Percentiles rank a stretch among this genome's conserved stretches.
These are phyloP conservation scores for Rhorus exstirpatorius DNA, from an alignment of 2,888 invertebrate genomes.

Conservation along the genomic window DNA sequence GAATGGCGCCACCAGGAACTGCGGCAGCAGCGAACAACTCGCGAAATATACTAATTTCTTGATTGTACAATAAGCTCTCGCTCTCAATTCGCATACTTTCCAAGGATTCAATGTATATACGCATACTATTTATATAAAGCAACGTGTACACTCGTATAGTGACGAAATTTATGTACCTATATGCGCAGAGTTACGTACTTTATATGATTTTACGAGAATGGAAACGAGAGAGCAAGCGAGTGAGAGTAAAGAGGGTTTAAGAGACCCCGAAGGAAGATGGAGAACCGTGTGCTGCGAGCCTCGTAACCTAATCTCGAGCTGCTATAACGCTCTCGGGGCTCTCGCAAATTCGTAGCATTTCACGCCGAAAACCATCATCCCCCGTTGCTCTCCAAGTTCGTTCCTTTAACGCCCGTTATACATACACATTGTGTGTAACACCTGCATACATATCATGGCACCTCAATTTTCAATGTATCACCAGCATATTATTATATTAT, in stretches of 20 bases:
- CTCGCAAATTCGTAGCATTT: conserved; percentile 61
- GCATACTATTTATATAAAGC: neutral
- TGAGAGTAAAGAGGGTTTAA: conserved; percentile 40
- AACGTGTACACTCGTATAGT: conserved; percentile 30
- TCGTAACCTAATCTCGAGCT: conserved; percentile 82
- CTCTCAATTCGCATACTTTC: conserved; percentile 53
- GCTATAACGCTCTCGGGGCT: conserved; percentile 61
- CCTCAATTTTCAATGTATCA: conserved; percentile 17
- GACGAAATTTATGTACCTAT: conserved; percentile 62
- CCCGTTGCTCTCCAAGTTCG: neutral
- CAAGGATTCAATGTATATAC: conserved; percentile 13
- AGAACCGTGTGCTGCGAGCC: conserved; percentile 79
- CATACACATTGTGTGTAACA: conserved; percentile 37
- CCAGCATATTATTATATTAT: no score
- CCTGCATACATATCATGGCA: conserved; percentile 16
- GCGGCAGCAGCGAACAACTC: conserved; percentile 21
- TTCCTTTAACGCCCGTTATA: neutral
- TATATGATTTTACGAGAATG: conserved; percentile 55
- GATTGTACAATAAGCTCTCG: conserved; percentile 55
- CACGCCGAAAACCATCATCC: conserved; percentile 23
- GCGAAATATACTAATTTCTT: conserved; percentile 58
- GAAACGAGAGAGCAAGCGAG: conserved; percentile 40
- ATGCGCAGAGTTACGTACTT: conserved; percentile 61
- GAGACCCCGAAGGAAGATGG: conserved; percentile 8
- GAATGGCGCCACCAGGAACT: conserved; percentile 50